phyloP scores from a whole-genome alignment of 2,113 vertebrate genomes.

The Herpetotheres cachinnans region DNA sequence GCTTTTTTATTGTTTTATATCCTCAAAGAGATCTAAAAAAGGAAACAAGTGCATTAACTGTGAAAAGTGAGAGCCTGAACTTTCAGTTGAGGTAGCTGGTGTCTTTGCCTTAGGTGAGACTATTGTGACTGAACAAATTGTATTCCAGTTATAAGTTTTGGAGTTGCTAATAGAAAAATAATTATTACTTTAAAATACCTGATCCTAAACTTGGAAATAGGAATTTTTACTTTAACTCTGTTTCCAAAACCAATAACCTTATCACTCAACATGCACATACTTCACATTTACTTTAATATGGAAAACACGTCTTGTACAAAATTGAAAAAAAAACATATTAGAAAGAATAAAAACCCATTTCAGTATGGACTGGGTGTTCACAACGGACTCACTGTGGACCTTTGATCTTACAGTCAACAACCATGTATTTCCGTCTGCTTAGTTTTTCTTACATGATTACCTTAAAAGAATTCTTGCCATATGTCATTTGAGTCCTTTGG shows the following conservation, averaged over 20 bases:
- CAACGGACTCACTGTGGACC: not conserved
- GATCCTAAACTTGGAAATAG: not conserved
- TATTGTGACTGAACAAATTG: not conserved
- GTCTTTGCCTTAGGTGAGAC: not conserved
- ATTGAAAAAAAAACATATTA: not conserved
- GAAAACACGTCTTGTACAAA: not conserved
- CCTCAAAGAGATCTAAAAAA: not conserved
- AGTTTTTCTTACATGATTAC: slow-evolving; percentile 12
- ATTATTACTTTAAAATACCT: not conserved
- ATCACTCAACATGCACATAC: not conserved
- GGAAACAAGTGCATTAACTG: not conserved
- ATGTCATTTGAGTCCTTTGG: slow-evolving; percentile 12
- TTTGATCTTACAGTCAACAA: slow-evolving; percentile 16
- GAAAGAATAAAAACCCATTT: not conserved
- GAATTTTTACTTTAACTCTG: not conserved
- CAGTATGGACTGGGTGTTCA: not conserved
- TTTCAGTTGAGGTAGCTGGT: not conserved
- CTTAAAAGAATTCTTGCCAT: slow-evolving; percentile 31
- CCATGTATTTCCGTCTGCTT: not conserved
- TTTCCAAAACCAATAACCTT: not conserved
- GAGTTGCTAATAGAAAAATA: not conserved
- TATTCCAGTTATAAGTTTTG: not conserved
- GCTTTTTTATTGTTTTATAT: not conserved
- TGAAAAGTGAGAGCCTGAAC: not conserved
- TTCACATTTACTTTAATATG: not conserved